phyloP scores from a whole-genome alignment of 1,140 invertebrate species.

The Drosophila carrolli region DNA sequence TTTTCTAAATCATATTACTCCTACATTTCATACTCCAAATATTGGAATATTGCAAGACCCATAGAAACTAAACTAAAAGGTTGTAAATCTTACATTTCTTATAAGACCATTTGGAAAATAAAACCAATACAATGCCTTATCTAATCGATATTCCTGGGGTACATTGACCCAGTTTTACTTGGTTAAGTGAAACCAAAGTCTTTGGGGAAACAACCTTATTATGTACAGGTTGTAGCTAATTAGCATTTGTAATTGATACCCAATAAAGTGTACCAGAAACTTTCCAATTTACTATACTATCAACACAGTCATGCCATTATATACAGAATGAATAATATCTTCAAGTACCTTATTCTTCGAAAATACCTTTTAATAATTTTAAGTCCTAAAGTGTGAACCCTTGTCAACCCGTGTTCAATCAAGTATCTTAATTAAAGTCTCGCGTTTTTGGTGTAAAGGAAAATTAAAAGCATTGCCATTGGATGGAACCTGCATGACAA shows the following conservation, averaged over 20 bases:
- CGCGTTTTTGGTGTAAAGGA: conserved; percentile 49
- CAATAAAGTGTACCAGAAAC: conserved; percentile 31
- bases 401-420: background rate
- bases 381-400: background rate
- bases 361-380: background rate
- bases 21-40: too few relatives aligned
- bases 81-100: too few relatives aligned
- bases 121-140: background rate
- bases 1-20: too few relatives aligned
- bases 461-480: conserved; percentile 64
- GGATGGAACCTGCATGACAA: conserved; percentile 61
- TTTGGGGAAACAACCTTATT: conserved; percentile 5
- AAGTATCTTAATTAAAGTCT: conserved; percentile 12
- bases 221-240: conserved; percentile 29
- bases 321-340: background rate
- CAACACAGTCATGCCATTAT: conserved; percentile 2
- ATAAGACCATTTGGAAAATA: background rate
- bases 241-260: conserved; percentile 54
- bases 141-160: conserved; percentile 27
- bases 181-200: conserved; percentile 44
- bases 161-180: conserved; percentile 39
- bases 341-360: background rate
- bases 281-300: conserved; percentile 35
- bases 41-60: too few relatives aligned
- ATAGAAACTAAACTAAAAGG: too few relatives aligned